These are phyloP conservation scores for Chinchilla lanigera DNA, from an alignment of 2,113 vertebrate species.

Conservation along the genomic window DNA sequence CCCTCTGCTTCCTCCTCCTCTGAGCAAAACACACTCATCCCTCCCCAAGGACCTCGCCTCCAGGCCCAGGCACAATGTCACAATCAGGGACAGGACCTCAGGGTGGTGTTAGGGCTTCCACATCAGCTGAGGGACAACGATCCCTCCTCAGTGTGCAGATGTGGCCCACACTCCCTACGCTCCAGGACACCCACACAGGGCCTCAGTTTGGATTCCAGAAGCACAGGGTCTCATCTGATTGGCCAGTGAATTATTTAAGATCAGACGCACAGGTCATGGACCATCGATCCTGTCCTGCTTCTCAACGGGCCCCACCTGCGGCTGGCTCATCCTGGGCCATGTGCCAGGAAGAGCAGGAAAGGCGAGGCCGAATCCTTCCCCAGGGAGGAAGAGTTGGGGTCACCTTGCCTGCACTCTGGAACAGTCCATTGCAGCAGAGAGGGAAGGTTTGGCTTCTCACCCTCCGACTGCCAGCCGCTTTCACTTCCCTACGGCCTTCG, in stretches of 20 bases:
- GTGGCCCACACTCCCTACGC: neutral
- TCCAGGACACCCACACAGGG: neutral
- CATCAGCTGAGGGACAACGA: neutral
- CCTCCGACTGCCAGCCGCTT: neutral
- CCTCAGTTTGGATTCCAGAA: neutral
- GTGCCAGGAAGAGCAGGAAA: neutral
- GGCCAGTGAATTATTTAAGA: neutral
- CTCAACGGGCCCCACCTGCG: neutral
- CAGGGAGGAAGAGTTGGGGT: neutral
- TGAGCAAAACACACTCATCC: neutral
- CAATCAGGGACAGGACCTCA: neutral
- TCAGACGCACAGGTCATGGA: neutral
- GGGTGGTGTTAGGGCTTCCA: neutral
- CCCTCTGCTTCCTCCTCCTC: neutral
- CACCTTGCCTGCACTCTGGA: neutral
- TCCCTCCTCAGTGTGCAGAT: neutral
- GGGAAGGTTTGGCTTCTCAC: no score
- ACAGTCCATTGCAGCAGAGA: neutral
- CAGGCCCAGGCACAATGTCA: rapidly evolving
- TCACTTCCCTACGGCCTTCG: no score
- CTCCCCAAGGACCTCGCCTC: no score
- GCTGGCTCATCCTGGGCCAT: no score
- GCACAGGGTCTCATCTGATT: neutral
- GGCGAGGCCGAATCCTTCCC: neutral
- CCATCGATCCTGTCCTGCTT: neutral